A percentile compares a stretch with the other conserved stretches of the same genome.
phyloP scores from a whole-genome alignment of 2,113 vertebrate genomes.

The Sitta europaea region DNA sequence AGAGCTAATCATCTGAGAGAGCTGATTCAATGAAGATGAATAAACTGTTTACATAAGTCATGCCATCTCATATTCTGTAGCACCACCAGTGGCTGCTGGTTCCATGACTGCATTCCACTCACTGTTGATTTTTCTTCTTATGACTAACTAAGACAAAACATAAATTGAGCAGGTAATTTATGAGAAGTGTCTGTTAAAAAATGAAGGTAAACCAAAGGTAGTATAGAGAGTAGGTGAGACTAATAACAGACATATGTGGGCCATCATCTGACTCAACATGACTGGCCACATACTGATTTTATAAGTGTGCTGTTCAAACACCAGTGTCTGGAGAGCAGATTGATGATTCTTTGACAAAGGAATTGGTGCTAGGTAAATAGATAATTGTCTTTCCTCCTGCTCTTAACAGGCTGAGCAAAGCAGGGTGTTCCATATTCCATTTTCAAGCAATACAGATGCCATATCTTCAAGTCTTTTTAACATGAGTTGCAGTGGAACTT shows the following conservation, averaged over 20 bases:
- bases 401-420: neutral
- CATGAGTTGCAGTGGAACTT: neutral
- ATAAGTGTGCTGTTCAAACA: neutral
- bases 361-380: neutral
- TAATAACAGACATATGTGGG: neutral
- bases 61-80: neutral
- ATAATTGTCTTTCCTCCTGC: neutral
- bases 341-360: neutral
- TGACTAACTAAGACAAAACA: conserved; percentile 6
- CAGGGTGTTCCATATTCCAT: neutral
- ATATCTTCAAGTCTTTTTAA: neutral
- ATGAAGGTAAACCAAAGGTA: neutral
- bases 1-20: neutral
- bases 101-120: neutral
- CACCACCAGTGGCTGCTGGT: neutral
- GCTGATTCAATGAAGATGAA: conserved; percentile 15
- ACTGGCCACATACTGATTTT: neutral
- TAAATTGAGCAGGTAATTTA: neutral
- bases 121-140: neutral
- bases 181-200: neutral
- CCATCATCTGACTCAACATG: neutral
- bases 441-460: neutral
- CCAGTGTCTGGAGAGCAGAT: neutral
- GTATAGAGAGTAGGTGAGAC: neutral
- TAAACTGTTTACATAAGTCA: neutral